Evolutionary conservation across 1,140 invertebrate species (phyloP).

Genomic region (Zaprionus taronus): DNA sequence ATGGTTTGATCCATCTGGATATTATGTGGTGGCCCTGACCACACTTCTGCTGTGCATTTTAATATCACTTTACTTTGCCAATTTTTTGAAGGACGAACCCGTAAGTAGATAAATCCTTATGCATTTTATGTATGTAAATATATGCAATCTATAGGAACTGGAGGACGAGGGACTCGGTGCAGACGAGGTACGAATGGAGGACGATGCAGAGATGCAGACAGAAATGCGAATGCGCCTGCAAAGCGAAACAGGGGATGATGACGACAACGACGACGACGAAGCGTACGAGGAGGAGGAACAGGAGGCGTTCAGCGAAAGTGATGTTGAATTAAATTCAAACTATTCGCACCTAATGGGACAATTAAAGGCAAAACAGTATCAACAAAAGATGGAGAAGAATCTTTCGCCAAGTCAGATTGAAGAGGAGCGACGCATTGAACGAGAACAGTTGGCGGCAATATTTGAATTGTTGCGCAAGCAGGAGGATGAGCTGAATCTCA

Average conservation of each 20-base stretch:
- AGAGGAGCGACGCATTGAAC: constrained; percentile 76
- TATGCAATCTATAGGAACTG: constrained; percentile 37
- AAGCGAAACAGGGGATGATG: constrained; percentile 47
- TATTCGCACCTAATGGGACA: constrained; percentile 71
- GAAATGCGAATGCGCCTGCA: constrained; percentile 34
- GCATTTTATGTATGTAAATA: neutral
- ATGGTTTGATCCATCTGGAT: constrained; percentile 60
- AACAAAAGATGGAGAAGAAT: constrained; percentile 68
- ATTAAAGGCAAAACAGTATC: constrained; percentile 66
- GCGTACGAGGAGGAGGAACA: constrained; percentile 51
- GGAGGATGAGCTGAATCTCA: constrained; percentile 75
- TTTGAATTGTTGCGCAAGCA: constrained; percentile 77
- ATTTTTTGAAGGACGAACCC: constrained; percentile 70
- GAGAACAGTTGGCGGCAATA: constrained; percentile 75
- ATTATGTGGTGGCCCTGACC: constrained; percentile 64
- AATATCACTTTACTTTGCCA: constrained; percentile 70
- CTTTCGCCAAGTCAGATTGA: constrained; percentile 68
- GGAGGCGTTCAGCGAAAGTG: constrained; percentile 57
- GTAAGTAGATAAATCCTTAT: constrained; percentile 47
- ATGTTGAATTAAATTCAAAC: constrained; percentile 35
- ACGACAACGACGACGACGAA: constrained; percentile 54
- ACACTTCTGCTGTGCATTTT: constrained; percentile 72
- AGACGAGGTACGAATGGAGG: constrained; percentile 54
- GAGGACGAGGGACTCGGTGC: constrained; percentile 72
- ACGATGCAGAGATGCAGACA: constrained; percentile 38